Evolutionary conservation across 1,140 invertebrate species (phyloP), one percentile per base, ranked within the genome.

Genomic region (Mamestra configurata): DNA sequence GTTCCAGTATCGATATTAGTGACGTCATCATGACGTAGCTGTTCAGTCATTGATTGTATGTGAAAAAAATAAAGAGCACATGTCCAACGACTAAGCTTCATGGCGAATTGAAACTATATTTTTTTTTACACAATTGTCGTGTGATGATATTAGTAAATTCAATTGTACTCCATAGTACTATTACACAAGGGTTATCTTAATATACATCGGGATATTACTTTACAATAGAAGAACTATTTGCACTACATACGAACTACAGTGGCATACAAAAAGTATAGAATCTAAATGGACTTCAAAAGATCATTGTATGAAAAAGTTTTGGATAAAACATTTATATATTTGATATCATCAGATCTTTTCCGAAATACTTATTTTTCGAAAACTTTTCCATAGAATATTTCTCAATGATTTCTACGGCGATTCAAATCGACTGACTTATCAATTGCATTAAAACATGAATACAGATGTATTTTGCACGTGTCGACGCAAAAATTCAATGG

Each of bases 201-300:
- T 4, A 49, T 13, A 43, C 8, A 1, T 70, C 66, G 40, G 66
- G 66, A 70, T 70, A 70, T 70, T 70, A 70, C 66, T 55, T 3
- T 31, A 4, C 6, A n/a, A 70, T 27, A 20, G n/a, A 4, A 68
- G 6, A 43, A 68, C 35, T 18, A 18, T 37, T 61, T 37, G 66
- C 66, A n/a, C 66, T 70, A 70, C 20, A 49, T 70, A 43, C 22
- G 11, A 46, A 49, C 66, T 70, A 70, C 66, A 8, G 40, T 49
- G 49, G 66, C 66, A 70, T 70, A 70, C 13, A 70, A 70, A 70
- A 49, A 46, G 40, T 66, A 66, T 24, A 49, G 40, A 49, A 49
- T 70, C 24, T 70, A 70, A 22, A 43, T 27, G 18, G 66, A 70
- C 5, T 1, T 43, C 15, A 43, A 18, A 37, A 35, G 5, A 37